Percentiles rank a stretch among this genome's conserved stretches.
phyloP scores from a whole-genome alignment of 1,140 invertebrate species.

The Dysdera silvatica region DNA sequence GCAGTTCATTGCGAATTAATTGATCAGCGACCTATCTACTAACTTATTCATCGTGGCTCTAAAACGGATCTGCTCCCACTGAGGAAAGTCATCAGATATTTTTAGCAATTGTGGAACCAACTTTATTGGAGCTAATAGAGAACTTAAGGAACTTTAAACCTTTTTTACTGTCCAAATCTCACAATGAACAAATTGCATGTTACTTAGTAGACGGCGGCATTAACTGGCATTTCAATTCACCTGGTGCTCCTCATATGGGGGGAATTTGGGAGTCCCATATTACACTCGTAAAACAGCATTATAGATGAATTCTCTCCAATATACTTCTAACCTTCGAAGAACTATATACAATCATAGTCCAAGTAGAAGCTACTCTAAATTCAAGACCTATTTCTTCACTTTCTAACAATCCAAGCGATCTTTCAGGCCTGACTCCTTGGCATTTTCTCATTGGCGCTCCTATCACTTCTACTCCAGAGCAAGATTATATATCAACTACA shows the following conservation, averaged over 20 bases:
- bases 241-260: background rate
- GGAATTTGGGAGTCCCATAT: background rate
- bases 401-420: background rate
- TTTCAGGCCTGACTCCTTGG: background rate
- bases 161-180: background rate
- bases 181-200: background rate
- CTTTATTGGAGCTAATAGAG: background rate
- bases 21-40: background rate
- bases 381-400: background rate
- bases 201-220: background rate
- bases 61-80: background rate
- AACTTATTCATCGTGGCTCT: background rate
- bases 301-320: background rate
- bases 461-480: background rate
- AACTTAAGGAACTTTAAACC: background rate
- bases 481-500: background rate
- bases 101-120: background rate
- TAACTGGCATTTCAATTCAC: background rate
- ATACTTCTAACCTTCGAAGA: background rate
- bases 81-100: background rate
- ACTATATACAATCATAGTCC: background rate
- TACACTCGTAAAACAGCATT: background rate
- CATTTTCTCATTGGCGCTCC: conserved; percentile 1
- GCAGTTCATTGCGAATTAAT: background rate
- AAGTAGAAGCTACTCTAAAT: background rate